These are phyloP conservation scores for Medauroidea extradentata DNA, from an alignment of 1,140 invertebrate genomes.

Conservation along the genomic window DNA sequence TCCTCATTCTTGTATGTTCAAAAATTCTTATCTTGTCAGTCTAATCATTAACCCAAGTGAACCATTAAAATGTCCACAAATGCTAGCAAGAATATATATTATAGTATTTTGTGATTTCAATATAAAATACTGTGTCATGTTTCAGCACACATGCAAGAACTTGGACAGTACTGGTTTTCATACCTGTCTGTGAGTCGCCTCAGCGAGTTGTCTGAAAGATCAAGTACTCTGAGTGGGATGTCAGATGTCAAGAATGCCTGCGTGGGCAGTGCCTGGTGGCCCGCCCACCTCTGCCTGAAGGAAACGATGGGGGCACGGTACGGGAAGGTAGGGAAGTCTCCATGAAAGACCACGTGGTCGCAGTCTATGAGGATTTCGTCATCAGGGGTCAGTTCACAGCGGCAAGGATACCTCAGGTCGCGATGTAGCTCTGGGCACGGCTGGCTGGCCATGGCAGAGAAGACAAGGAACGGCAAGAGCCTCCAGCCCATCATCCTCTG, in stretches of 20 bases:
- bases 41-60: too few relatives aligned
- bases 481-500: not conserved
- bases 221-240: slow-evolving; percentile 65
- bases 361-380: slow-evolving; percentile 63
- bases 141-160: too few relatives aligned
- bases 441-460: slow-evolving; percentile 39
- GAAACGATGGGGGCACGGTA: slow-evolving; percentile 68
- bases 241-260: slow-evolving; percentile 50
- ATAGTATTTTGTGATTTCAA: too few relatives aligned
- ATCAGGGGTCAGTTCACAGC: slow-evolving; percentile 44
- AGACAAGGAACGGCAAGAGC: not conserved
- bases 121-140: too few relatives aligned
- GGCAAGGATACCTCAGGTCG: slow-evolving; percentile 58
- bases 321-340: slow-evolving; percentile 66
- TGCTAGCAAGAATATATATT: too few relatives aligned
- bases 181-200: slow-evolving; percentile 68
- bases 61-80: too few relatives aligned
- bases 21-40: too few relatives aligned
- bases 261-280: slow-evolving; percentile 72
- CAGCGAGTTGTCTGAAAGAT: slow-evolving; percentile 77
- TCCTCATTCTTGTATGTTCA: too few relatives aligned
- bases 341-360: slow-evolving; percentile 73
- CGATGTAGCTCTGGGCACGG: slow-evolving; percentile 61
- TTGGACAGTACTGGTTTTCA: too few relatives aligned
- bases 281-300: slow-evolving; percentile 70